Evolutionary conservation across 1,140 invertebrate genomes (phyloP).

Genomic region (Ceratosolen solmsi): DNA sequence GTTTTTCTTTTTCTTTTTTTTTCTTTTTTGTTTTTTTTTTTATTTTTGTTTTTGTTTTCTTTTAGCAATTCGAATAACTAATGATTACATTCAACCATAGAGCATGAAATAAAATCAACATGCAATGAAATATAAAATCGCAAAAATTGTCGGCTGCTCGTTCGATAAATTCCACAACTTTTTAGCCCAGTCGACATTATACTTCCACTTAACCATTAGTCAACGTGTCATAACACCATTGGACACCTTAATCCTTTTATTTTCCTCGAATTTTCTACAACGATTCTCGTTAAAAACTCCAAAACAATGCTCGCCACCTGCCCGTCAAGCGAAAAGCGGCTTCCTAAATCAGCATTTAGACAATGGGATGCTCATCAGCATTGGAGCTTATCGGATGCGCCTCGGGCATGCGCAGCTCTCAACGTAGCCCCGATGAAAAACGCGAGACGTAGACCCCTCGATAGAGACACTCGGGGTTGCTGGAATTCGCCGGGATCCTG

Average conservation of each 20-base stretch:
- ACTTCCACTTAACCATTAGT: too few species aligned
- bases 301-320: too few species aligned
- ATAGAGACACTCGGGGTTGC: background rate
- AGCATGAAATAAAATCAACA: background rate
- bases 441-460: background rate
- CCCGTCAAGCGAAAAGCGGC: background rate
- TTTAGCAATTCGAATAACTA: background rate
- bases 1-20: too few species aligned
- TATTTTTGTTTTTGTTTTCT: too few species aligned
- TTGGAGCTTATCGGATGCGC: constrained; percentile 6
- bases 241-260: too few species aligned
- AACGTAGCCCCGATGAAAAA: too few species aligned
- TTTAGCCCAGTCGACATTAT: too few species aligned
- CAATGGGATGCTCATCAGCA: background rate
- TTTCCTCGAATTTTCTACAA: too few species aligned
- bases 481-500: constrained; percentile 27
- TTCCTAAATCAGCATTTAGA: background rate
- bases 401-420: constrained; percentile 24
- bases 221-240: too few species aligned
- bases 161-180: too few species aligned
- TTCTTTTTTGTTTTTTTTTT: too few species aligned
- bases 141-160: background rate
- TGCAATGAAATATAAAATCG: background rate
- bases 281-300: too few species aligned
- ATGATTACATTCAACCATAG: background rate